Base-by-base conservation (phyloP, 92 coral and sea anemone species). In the Virgularia gustaviana region DNA sequence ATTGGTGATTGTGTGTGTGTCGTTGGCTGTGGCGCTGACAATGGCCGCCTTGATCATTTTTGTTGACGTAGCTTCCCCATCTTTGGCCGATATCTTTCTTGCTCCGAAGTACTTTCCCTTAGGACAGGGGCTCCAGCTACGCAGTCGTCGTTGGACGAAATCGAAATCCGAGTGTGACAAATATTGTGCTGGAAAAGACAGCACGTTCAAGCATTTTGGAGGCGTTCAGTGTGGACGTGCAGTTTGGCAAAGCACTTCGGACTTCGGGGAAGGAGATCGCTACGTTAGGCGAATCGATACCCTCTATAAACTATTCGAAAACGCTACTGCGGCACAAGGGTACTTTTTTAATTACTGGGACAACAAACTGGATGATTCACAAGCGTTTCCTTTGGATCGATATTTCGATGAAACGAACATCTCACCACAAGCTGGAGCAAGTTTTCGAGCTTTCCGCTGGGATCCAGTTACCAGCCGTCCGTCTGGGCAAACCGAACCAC, bases 221-320 rank as follows among this genome's bases (percentile, higher is more conserved):
- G 97, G 97, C 4, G 67, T 83, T 38, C 97, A 88, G 70, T 91
- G 97, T 58, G 97, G 97, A 36, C 97, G 90, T 45, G 97, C 97
- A 24, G 81, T 89, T 3, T 91, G 97, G 97, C 91, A 86, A 55
- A 88, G 96, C 56, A 91, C 96, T 2, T 96, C 96, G 4, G 87
- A 65, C 36, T 44, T 78, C 18, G 97, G 90, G 43, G 96, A 86
- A 49, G 88, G 88, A 64, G 97, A 91, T 73, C 88, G 97, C 67
- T 91, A 91, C 67, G 97, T 90, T 58, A 91, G 87, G 77, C 86
- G 88, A 51, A 91, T 91, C 58, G 89, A 88, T 36, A 91, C 97
- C 37, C 78, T 86, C 70, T 91, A 91, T 59, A 87, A 83, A 63
- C 83, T 91, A 70, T 91, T 91, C 81, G 88, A 84, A 61, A 85